phyloP scores from a whole-genome alignment of 2,797 vertebrate species.

The Crax fasciolata region DNA sequence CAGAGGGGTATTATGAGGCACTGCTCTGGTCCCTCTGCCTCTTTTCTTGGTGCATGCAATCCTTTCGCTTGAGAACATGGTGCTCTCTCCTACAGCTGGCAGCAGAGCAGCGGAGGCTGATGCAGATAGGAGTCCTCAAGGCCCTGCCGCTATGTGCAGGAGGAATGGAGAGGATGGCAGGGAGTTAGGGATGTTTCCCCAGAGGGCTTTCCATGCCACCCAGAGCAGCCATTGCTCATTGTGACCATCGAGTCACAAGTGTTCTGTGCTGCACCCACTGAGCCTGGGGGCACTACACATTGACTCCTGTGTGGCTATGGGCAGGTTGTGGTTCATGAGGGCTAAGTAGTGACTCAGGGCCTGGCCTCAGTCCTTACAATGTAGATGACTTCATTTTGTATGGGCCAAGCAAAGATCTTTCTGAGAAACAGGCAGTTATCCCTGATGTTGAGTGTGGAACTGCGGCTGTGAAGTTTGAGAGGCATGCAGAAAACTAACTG shows the following conservation, averaged over 20 bases:
- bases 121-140: neutral
- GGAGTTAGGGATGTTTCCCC: neutral
- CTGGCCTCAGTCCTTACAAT: neutral
- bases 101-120: neutral
- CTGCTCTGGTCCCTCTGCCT: neutral
- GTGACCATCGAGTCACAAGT: accelerated
- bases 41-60: accelerated
- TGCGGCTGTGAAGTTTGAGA: neutral
- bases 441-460: neutral
- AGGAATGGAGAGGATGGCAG: neutral
- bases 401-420: accelerated
- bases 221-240: neutral
- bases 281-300: accelerated
- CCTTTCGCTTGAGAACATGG: accelerated
- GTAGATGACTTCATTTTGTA: accelerated
- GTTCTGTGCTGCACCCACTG: too few relatives aligned
- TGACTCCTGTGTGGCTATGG: too few relatives aligned
- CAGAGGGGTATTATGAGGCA: neutral
- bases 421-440: neutral
- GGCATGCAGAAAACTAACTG: neutral
- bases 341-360: neutral
- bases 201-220: neutral
- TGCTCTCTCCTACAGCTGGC: neutral
- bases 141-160: neutral
- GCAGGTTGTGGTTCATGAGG: accelerated